phyloP scores from a whole-genome alignment of 2,113 vertebrate genomes.

The Scartelaos histophorus region DNA sequence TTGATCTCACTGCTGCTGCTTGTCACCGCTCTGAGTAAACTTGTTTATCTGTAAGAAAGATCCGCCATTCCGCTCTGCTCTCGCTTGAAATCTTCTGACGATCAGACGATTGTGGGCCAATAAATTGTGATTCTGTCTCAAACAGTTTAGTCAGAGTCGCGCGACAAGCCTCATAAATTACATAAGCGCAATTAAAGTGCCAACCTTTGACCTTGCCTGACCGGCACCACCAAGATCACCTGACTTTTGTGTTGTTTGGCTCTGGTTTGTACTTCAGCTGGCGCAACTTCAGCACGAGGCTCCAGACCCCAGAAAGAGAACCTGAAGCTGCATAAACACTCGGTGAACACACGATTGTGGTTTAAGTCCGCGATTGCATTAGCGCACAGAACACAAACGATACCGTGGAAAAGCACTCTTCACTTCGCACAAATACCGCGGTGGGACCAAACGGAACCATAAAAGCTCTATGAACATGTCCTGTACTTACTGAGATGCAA shows the following conservation, averaged over 20 bases:
- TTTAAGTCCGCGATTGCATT: constrained; percentile 57
- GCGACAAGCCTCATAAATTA: constrained; percentile 79
- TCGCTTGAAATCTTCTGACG: constrained; percentile 4
- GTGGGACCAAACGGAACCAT: neutral
- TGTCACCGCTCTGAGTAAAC: constrained; percentile 38
- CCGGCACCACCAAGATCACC: constrained; percentile 72
- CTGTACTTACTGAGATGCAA: constrained; percentile 78
- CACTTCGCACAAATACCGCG: constrained; percentile 36
- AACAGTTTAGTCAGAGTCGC: constrained; percentile 68
- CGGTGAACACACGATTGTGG: constrained; percentile 12
- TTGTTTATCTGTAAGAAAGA: constrained; percentile 41
- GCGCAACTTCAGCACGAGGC: constrained; percentile 12
- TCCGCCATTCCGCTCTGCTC: constrained; percentile 42
- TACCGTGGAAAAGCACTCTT: constrained; percentile 59
- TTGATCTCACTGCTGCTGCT: constrained; percentile 19
- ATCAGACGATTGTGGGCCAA: constrained; percentile 57
- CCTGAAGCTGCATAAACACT: constrained; percentile 1
- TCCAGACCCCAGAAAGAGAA: constrained; percentile 16
- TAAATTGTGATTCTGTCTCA: constrained; percentile 65
- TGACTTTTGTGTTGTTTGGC: constrained; percentile 63
- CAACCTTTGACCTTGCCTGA: constrained; percentile 82
- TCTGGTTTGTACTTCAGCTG: constrained; percentile 51
- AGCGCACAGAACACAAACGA: constrained; percentile 39
- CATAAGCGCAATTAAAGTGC: constrained; percentile 81
- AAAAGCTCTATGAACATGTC: neutral